Conservation (phyloP, 2,113 vertebrate genomes). For the Onychostoma macrolepis region DNA sequence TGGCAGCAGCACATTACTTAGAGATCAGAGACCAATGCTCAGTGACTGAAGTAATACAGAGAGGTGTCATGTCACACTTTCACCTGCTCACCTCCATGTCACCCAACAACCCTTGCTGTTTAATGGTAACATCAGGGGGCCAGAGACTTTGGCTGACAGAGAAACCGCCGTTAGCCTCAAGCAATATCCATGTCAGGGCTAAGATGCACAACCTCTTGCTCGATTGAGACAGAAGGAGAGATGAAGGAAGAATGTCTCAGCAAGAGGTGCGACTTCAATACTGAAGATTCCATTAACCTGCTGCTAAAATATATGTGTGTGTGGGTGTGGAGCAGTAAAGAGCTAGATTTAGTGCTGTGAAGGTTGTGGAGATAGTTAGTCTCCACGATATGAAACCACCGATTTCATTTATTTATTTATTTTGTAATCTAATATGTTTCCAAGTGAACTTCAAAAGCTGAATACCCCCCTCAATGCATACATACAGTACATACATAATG, state of each 20-base stretch:
- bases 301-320: conserved; percentile 21
- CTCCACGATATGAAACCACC: background rate
- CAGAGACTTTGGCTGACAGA: conserved; percentile 44
- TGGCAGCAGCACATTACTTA: conserved; percentile 9
- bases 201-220: conserved; percentile 56
- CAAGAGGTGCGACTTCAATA: conserved; percentile 50
- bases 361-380: background rate
- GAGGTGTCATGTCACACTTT: conserved; percentile 50
- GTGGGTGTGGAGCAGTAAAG: background rate
- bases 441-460: background rate
- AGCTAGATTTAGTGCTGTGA: conserved; percentile 1
- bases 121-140: conserved; percentile 55
- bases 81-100: conserved; percentile 34
- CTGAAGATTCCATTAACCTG: conserved; percentile 51
- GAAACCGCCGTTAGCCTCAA: conserved; percentile 39
- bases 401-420: background rate
- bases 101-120: conserved; percentile 47
- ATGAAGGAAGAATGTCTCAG: conserved; percentile 50
- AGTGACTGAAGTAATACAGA: conserved; percentile 37
- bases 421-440: background rate
- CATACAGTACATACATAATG: no score
- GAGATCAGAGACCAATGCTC: conserved; percentile 31
- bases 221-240: conserved; percentile 48
- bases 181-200: conserved; percentile 45
- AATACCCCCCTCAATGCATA: no score